Conservation (phyloP, 53 echinoderm and acorn worm species). For the Paracentrotus lividus region DNA sequence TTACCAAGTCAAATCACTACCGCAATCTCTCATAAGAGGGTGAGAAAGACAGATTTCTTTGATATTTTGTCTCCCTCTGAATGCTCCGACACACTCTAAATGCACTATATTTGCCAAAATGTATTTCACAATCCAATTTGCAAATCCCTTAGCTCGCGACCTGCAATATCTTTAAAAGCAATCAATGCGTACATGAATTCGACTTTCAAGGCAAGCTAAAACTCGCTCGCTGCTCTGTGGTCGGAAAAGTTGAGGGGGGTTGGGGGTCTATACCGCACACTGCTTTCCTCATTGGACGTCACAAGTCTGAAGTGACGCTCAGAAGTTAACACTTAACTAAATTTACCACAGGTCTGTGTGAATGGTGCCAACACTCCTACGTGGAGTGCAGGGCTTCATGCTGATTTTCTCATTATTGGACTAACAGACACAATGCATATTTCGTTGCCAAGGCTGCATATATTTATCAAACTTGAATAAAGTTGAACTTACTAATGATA, state of each 20-base stretch:
- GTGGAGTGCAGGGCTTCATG: background rate
- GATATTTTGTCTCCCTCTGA: background rate
- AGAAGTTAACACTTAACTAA: background rate
- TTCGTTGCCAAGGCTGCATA: constrained; percentile 2
- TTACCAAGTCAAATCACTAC: background rate
- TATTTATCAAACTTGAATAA: background rate
- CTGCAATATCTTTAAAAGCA: constrained; percentile 62
- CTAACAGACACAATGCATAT: constrained; percentile 37
- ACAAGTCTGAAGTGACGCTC: constrained; percentile 9
- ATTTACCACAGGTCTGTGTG: background rate
- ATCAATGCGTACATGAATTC: constrained; percentile 5
- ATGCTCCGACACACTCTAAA: constrained; percentile 3
- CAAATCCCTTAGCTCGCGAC: constrained; percentile 8
- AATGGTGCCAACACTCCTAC: background rate
- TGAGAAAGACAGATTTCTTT: constrained; percentile 36
- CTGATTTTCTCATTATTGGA: constrained; percentile 36
- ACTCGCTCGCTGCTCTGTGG: background rate
- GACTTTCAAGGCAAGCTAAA: constrained; percentile 38
- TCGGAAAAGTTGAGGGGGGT: background rate
- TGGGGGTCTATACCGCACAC: background rate
- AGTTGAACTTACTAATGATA: constrained; percentile 9
- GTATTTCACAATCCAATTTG: constrained; percentile 48
- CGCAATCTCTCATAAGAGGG: background rate
- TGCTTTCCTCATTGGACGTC: constrained; percentile 9
- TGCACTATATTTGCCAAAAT: constrained; percentile 48